Evolutionary conservation across 2,888 invertebrate genomes (phyloP), one percentile per base, ranked within the genome.

Genomic region (Steinernema carpocapsae): DNA sequence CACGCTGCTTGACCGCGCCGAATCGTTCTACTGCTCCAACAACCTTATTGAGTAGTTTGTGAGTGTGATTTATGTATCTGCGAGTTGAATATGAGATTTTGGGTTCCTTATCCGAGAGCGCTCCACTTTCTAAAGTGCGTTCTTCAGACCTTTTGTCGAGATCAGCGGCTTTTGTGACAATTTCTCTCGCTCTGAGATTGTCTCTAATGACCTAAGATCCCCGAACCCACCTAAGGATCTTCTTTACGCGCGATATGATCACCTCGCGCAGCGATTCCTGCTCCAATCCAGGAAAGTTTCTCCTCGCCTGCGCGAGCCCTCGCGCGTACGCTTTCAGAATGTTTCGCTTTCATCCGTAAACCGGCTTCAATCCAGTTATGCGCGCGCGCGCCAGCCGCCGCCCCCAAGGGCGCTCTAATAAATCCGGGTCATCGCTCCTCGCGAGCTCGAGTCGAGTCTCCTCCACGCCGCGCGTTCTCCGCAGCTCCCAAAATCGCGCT

Each of bases 341-440:
- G 56, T 56, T 56, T 56, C 56, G 56, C 56, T 56, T 56, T 56
- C 56, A 19, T 7, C 56, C 24, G 10, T 22, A 17, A 56, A 56
- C 56, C 56, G 56, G 56, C 56, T 56, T 56, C 26, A 26, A 56
- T 56, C 56, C 56, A 56, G 56, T 56, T 56, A 56, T 22, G 56
- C 24, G 26, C 24, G 56, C 56, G 56, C n/a, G n/a, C n/a, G n/a
- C n/a, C n/a, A 56, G 56, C 56, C 56, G 56, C n/a, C 56, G 56
- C 56, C 56, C 56, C 56, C 56, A 56, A 56, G 56, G 56, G 56
- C 56, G 56, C 56, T 56, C 56, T 56, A 56, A 56, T 56, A 56
- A 56, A 56, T 56, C 56, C 56, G 56, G 56, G 56, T 56, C 56
- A 56, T 56, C 56, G 56, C 26, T 19, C 10, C 51, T 6, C 56